Evolutionary conservation across 2,888 invertebrate genomes (phyloP), one percentile per base, ranked within the genome.

Genomic region (Itoplectis maculator): DNA sequence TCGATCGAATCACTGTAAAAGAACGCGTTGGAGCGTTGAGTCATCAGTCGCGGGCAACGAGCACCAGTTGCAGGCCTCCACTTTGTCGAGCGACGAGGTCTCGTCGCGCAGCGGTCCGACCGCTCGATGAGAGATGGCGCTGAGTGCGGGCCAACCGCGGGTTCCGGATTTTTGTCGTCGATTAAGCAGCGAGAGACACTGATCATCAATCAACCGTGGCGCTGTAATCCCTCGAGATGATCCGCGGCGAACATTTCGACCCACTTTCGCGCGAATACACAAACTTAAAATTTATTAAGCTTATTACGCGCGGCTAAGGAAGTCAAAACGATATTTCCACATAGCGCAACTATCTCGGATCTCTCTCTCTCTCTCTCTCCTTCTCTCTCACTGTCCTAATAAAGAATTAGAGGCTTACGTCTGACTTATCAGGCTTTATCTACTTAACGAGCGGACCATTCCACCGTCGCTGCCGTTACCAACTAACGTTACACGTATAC

Each of bases 61-160:
- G 63, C 1, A 70, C 11, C 51, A 79, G 77, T 84, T 84, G 69
- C 81, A 70, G 47, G 40, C 37, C 29, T 78, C 80, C 47, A 51
- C 76, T 81, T 84, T 84, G 74, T 77, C 81, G 72, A 77, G 82
- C 51, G 61, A 68, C 20, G 29, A 35, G 18, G n/a, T 18, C n/a
- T n/a, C 23, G 13, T 45, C 45, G 5, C 61, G 13, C 7, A 45
- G 45, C 11, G 11, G 82, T 87, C 83, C 42, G 51, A n/a, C 13
- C 54, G 15, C 20, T 61, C 15, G 8, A 45, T 61, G 20, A 65
- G 63, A 88, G 89, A 87, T 89, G 88, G 86, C 87, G 84, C 74
- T 40, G 73, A 65, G 40, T 74, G 37, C 37, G 37, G 29, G 7
- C 11, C 20, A 29, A 66, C 29, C 51, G 29, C 18, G 40, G 18